Conservation (phyloP, 1,140 invertebrate genomes). For the Caenorhabditis briggsae region DNA sequence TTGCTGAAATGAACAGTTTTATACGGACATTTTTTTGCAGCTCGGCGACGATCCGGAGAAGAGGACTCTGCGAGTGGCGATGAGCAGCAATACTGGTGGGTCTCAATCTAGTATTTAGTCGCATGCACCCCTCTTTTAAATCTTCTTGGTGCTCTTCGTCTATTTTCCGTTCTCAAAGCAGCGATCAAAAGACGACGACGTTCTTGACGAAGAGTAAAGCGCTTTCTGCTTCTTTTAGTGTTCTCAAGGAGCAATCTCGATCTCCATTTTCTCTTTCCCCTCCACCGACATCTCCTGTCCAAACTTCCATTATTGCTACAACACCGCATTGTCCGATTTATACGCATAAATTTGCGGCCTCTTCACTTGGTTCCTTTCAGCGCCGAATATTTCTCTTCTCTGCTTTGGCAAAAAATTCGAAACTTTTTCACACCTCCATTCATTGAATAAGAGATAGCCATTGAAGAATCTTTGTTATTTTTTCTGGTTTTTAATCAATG, state of each 20-base stretch:
- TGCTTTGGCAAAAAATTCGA: no score
- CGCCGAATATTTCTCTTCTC: background rate
- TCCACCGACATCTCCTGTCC: background rate
- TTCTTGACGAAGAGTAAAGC: background rate
- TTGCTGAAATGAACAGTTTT: no score
- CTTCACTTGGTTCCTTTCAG: background rate
- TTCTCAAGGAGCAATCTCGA: conserved; percentile 4
- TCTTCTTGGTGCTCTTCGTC: background rate
- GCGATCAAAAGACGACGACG: background rate
- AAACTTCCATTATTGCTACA: background rate
- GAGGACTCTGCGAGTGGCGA: conserved; percentile 49
- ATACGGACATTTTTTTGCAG: background rate
- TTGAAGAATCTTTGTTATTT: no score
- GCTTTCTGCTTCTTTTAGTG: background rate
- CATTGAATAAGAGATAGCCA: no score
- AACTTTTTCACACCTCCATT: no score
- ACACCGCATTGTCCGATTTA: background rate
- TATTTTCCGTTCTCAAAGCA: background rate
- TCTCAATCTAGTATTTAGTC: background rate
- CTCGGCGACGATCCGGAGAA: conserved; percentile 16
- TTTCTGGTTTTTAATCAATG: no score
- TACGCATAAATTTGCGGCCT: conserved; percentile 43
- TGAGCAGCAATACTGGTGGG: conserved; percentile 60
- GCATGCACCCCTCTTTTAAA: background rate
- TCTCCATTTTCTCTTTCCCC: background rate